These are phyloP conservation scores for Hafferia zeledoni DNA, from an alignment of 2,797 vertebrate genomes.

Conservation along the genomic window DNA sequence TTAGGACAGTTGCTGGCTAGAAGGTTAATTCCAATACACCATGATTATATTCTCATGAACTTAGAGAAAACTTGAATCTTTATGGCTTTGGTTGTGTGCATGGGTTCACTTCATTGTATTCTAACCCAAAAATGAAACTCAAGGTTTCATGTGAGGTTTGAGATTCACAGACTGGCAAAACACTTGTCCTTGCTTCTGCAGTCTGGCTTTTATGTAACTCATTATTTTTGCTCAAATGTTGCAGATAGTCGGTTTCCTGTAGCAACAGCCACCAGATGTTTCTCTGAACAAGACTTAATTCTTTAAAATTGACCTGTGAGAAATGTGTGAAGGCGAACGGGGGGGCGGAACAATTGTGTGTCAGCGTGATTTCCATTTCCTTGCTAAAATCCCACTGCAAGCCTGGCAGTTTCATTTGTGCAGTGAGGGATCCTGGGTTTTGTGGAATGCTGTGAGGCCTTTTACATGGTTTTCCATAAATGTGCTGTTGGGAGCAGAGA, in stretches of 20 bases:
- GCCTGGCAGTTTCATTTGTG: background rate
- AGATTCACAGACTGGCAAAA: background rate
- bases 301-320: conserved; percentile 57
- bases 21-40: background rate
- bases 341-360: conserved; percentile 41
- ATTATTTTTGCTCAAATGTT: conserved; percentile 29
- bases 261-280: conserved; percentile 67
- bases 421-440: background rate
- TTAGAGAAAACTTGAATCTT: background rate
- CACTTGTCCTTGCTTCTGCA: background rate
- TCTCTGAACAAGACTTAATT: conserved; percentile 57
- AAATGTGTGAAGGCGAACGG: conserved; percentile 56
- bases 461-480: background rate
- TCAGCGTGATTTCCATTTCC: conserved; percentile 24
- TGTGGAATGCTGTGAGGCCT: background rate
- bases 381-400: background rate
- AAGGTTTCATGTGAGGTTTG: background rate
- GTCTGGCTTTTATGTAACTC: conserved; percentile 48
- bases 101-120: background rate
- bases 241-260: conserved; percentile 53
- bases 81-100: accelerated
- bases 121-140: background rate
- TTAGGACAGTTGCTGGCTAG: background rate
- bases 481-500: background rate
- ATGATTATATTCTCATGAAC: background rate